These are phyloP conservation scores for Synanthedon andrenaeformis DNA, from an alignment of 2,888 invertebrate genomes.

Conservation along the genomic window DNA sequence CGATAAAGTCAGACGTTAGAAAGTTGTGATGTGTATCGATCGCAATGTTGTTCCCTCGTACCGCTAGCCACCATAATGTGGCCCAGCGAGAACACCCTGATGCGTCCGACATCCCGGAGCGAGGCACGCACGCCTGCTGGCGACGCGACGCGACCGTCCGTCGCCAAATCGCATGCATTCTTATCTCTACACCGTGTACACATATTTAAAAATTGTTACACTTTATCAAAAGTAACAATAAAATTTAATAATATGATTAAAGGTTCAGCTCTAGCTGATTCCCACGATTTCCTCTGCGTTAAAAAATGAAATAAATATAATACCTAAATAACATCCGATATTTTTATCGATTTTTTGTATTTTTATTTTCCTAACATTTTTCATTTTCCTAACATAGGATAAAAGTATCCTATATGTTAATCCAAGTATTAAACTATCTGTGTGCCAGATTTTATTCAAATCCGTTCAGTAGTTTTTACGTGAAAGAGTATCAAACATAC, in stretches of 20 bases:
- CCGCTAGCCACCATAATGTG: conserved; percentile 27
- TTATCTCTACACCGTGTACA: conserved; percentile 8
- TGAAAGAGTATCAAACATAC: no score
- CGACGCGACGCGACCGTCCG: conserved; percentile 18
- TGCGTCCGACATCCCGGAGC: conserved; percentile 35
- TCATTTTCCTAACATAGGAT: no score
- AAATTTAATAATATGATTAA: conserved; percentile 5
- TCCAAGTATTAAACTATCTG: no score
- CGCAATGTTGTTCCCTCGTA: conserved; percentile 10
- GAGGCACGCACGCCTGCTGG: conserved; percentile 33
- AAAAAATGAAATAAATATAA: no score
- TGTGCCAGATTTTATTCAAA: no score
- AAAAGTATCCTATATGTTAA: no score
- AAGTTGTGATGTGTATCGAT: conserved; percentile 35
- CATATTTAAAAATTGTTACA: no score
- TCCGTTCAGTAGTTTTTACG: no score
- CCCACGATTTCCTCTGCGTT: no score
- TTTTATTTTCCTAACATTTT: no score
- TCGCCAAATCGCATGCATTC: conserved; percentile 11
- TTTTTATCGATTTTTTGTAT: no score
- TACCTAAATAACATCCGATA: no score
- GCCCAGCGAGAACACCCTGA: conserved; percentile 7
- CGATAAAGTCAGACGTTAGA: conserved; percentile 14
- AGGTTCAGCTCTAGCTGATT: conserved; percentile 6
- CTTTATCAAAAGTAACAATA: not conserved